Evolutionary conservation across 2,888 invertebrate species (phyloP).

Genomic region (Amblyteles armatorius): DNA sequence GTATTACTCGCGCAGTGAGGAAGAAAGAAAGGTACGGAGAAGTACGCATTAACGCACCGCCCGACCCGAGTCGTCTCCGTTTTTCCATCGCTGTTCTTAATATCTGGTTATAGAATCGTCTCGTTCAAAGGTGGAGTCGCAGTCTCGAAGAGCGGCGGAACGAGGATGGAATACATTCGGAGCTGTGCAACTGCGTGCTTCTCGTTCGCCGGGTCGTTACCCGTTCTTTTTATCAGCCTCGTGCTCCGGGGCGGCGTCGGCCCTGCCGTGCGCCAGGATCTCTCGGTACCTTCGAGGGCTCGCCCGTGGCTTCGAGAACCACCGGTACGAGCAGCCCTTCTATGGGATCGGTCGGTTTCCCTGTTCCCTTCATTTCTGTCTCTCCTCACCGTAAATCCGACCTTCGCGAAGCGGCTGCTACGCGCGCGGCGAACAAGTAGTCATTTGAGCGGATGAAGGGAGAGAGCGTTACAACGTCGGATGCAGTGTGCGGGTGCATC

Average conservation of each 20-base stretch:
- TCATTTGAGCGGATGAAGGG: constrained; percentile 2
- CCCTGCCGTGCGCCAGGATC: neutral
- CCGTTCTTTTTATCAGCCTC: neutral
- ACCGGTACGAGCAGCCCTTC: neutral
- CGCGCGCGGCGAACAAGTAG: neutral
- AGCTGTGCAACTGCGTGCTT: neutral
- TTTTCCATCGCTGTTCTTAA: constrained; percentile 38
- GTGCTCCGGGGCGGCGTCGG: neutral
- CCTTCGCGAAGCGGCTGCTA: constrained; percentile 1
- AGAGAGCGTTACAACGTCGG: neutral
- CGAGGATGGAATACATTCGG: constrained; percentile 4
- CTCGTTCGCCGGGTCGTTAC: constrained; percentile 18
- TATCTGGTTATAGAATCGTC: constrained; percentile 21
- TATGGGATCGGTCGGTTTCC: neutral
- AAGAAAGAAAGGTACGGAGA: constrained; percentile 32
- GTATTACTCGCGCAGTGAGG: constrained; percentile 69
- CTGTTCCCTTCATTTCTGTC: neutral
- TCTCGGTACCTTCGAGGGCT: neutral
- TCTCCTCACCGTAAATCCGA: neutral
- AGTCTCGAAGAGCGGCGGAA: neutral
- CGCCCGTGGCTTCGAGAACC: neutral
- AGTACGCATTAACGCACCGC: constrained; percentile 60
- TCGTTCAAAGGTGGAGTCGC: neutral
- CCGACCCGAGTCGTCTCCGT: neutral
- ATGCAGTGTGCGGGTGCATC: neutral